These are phyloP conservation scores for Teleogryllus oceanicus DNA, from an alignment of 2,888 invertebrate species.

Conservation along the genomic window DNA sequence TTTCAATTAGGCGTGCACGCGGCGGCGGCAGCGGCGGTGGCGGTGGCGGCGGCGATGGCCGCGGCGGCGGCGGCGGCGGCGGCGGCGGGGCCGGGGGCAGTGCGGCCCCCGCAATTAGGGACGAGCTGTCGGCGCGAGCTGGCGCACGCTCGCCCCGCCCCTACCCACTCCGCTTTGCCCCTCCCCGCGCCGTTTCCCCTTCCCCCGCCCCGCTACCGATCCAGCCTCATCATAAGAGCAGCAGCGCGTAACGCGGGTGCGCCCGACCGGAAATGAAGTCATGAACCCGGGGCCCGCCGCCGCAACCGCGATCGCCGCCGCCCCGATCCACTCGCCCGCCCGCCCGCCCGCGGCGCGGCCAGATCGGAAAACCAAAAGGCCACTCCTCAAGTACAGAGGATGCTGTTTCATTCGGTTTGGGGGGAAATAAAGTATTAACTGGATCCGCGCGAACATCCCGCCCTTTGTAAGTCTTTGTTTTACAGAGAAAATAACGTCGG, in stretches of 20 bases:
- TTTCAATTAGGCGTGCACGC: not conserved
- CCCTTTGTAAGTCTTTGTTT: too few relatives aligned
- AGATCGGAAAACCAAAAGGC: not conserved
- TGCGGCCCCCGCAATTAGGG: not conserved
- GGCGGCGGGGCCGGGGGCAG: not conserved
- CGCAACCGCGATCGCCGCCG: not conserved
- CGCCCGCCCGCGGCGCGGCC: not conserved
- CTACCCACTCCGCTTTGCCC: not conserved
- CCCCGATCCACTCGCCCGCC: not conserved
- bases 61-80: too few relatives aligned
- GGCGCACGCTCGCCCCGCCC: not conserved
- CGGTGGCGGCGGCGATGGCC: too few relatives aligned
- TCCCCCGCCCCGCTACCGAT: not conserved
- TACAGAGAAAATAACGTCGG: too few relatives aligned
- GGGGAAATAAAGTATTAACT: too few relatives aligned
- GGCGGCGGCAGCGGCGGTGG: not conserved
- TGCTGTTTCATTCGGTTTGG: too few relatives aligned
- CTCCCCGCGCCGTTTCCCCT: not conserved
- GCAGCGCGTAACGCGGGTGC: slow-evolving; percentile 9
- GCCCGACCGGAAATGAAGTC: slow-evolving; percentile 18
- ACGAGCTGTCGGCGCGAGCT: not conserved
- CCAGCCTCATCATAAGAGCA: not conserved
- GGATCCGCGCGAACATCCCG: too few relatives aligned
- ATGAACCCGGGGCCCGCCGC: not conserved
- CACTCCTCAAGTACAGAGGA: not conserved